Base-by-base conservation (phyloP, 2,113 vertebrate genomes). In the Gadus chalcogrammus region DNA sequence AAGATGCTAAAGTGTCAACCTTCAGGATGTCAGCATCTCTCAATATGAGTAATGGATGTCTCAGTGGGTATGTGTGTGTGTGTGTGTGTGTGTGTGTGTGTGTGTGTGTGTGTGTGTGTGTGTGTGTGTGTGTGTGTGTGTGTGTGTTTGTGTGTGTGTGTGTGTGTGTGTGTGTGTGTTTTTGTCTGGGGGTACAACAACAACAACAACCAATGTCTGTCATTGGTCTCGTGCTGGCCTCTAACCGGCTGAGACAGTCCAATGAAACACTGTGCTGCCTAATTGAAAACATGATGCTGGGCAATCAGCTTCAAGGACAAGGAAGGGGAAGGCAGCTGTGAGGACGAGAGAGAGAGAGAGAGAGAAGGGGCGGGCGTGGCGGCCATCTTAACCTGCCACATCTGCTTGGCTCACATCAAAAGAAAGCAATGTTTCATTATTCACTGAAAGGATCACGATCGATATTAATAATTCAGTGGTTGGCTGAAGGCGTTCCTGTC, bases 381-480 rank as follows among this genome's bases (percentile, higher is more conserved):
- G 27, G 59, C 68, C 73, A 64, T 77, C 20, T 77, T 11, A 27
- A 24, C 62, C 24, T 28, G 61, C n/a, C 64, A 74, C 78, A 79
- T 79, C 74, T 76, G 64, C 64, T 17, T 11, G 16, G 35, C 35
- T 65, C 35, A 65, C 80, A 74, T 77, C 61, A 62, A 62, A 62
- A 24, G 20, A 62, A 31, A 74, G 31, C 64, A 16, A 62, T 67
- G 69, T 63, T 82, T 83, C 72, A 79, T 80, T 73, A 79, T 83
- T 82, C 64, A 82, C 38, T 53, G 72, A 35, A 62, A 59, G 48
- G 56, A 77, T 71, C 67, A 48, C 56, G 72, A 65, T 64, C 68
- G 65, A 62, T 61, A 70, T 85, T 67, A 80, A 66, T 77, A 82
- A 78, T 76, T 75, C 74, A 85, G 61, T 24, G 77, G 58, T 58